Evolutionary conservation across 2,888 invertebrate species (phyloP), one percentile per base, ranked within the genome.

Genomic region (Drosophila helvetica): DNA sequence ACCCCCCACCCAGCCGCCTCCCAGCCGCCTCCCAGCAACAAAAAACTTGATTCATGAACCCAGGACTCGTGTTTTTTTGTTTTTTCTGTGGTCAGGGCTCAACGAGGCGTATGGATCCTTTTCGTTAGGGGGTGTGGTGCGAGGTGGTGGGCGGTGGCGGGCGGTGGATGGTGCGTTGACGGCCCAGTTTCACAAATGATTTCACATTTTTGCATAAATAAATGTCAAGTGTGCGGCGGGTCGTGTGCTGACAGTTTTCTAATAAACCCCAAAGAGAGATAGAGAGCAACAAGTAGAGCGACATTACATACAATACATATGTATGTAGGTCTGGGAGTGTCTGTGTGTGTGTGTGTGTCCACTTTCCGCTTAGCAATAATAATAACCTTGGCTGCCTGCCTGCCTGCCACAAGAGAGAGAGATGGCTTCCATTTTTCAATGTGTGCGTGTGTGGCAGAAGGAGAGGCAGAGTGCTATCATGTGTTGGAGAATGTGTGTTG

Each of bases 151-250:
- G 22, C 17, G 3, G 33, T 22, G 10, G 22, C 53, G 61, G 51
- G 47, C 22, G 22, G 67, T 22, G 27, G 27, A 5, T 27, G 27
- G 85, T 67, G 77, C 65, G 59, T 56, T 74, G 82, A 78, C 75
- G 58, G 80, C 86, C 70, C 38, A 86, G 77, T 86, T 86, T 86
- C 88, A 86, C 86, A 86, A 86, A 88, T 86, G 86, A 86, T 86
- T 88, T 88, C 86, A 86, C 86, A 86, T 88, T 86, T 86, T 88
- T 86, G 86, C 88, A 88, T 86, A 86, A 86, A 86, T 86, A 86
- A 88, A 86, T 86, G 88, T 88, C 86, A 86, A 88, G 84, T 87
- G 88, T 82, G 86, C 87, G 87, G 53, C 71, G 86, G 70, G 70
- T 38, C 38, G 76, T 69, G 70, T 75, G 74, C 79, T 86, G 86